Evolutionary conservation across 2,888 invertebrate species (phyloP).

Genomic region (Microctonus brassicae): DNA sequence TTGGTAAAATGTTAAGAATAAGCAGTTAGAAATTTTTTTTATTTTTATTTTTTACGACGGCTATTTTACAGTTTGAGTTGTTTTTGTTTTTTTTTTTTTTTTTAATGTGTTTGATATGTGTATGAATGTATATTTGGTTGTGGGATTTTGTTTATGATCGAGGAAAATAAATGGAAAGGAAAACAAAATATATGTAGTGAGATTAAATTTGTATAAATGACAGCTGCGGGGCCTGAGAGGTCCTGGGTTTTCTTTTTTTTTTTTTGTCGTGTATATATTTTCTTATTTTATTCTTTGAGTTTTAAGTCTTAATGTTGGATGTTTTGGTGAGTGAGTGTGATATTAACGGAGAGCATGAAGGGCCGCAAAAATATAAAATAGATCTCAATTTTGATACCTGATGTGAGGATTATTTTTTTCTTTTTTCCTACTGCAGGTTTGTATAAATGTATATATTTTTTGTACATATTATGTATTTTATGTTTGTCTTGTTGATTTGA

Average conservation of each 20-base stretch:
- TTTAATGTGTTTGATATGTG: not conserved
- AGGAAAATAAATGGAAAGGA: not conserved
- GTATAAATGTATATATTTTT: too few species aligned
- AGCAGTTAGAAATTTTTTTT: not conserved
- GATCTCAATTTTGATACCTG: constrained; percentile 18
- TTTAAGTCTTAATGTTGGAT: not conserved
- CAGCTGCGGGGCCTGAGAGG: not conserved
- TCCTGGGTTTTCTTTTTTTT: not conserved
- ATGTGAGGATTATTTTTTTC: constrained; percentile 21
- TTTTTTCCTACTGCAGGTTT: too few species aligned
- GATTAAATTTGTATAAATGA: not conserved
- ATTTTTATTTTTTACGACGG: too few species aligned
- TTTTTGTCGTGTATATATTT: not conserved
- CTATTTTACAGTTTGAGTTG: too few species aligned
- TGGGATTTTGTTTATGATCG: not conserved
- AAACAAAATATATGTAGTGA: not conserved
- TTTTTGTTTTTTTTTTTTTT: not conserved
- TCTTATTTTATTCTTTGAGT: not conserved
- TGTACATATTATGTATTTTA: too few species aligned
- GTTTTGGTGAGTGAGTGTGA: not conserved
- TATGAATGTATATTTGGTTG: not conserved
- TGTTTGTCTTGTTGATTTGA: too few species aligned
- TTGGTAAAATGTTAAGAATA: not conserved
- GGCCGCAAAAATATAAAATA: not conserved
- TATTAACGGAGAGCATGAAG: not conserved